phyloP scores from a whole-genome alignment of 2,888 invertebrate genomes.

The Phaonia tiefii region DNA sequence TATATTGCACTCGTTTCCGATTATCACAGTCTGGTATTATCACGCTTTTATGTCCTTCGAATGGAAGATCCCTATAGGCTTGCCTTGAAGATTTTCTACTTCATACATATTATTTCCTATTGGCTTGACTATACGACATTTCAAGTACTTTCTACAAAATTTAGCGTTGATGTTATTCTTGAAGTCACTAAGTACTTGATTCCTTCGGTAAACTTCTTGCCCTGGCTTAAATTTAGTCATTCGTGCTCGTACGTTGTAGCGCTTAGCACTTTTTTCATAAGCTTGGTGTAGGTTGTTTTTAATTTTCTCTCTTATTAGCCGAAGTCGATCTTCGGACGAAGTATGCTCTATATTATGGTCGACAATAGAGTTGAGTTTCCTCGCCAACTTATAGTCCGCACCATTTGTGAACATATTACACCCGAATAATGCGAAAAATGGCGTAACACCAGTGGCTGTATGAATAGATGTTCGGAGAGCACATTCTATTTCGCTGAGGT shows the following conservation, averaged over 20 bases:
- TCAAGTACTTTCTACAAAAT: neutral
- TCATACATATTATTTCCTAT: slow-evolving; percentile 1
- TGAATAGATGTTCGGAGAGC: neutral
- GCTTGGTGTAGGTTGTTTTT: neutral
- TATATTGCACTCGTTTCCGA: too few relatives aligned
- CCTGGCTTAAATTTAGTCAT: neutral
- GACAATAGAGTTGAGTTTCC: neutral
- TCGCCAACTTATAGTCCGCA: slow-evolving; percentile 40
- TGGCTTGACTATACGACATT: neutral
- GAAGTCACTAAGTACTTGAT: neutral
- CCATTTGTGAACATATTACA: slow-evolving; percentile 33
- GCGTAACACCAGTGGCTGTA: slow-evolving; percentile 19
- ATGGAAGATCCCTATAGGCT: neutral
- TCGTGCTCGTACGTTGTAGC: neutral
- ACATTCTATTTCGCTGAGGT: neutral
- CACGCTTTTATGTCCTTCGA: too few relatives aligned
- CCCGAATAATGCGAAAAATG: slow-evolving; percentile 45
- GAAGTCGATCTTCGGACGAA: neutral
- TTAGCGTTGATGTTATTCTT: neutral
- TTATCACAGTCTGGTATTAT: too few relatives aligned
- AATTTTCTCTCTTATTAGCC: neutral
- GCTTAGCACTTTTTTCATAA: neutral
- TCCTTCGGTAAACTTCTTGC: neutral
- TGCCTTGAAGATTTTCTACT: neutral
- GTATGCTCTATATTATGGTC: neutral